Percentiles rank a stretch among this genome's conserved stretches.
These are phyloP conservation scores for Orthonyx spaldingii DNA, from an alignment of 2,113 vertebrate genomes.

Conservation along the genomic window DNA sequence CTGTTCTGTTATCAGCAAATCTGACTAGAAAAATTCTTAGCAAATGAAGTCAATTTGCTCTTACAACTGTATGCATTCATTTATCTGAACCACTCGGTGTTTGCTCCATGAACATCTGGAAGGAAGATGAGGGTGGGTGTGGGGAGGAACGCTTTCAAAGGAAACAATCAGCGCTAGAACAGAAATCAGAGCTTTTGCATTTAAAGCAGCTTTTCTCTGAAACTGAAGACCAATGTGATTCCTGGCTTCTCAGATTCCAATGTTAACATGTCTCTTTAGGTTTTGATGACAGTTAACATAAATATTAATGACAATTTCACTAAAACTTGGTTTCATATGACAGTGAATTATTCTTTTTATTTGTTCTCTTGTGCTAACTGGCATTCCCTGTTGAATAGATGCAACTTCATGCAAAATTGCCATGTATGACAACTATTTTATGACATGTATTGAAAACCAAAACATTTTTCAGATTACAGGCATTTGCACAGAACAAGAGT, in stretches of 20 bases:
- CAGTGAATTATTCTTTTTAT: conserved; percentile 28
- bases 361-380: background rate
- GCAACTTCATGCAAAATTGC: conserved; percentile 14
- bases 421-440: background rate
- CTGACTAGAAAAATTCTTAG: background rate
- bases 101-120: conserved; percentile 67
- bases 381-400: background rate
- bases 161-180: conserved; percentile 36
- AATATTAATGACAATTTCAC: conserved; percentile 65
- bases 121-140: conserved; percentile 46
- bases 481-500: background rate
- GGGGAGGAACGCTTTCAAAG: conserved; percentile 40
- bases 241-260: background rate
- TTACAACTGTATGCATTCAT: conserved; percentile 24
- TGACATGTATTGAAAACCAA: conserved; percentile 7
- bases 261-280: conserved; percentile 38
- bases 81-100: conserved; percentile 11
- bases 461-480: conserved; percentile 8
- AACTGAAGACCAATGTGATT: conserved; percentile 28
- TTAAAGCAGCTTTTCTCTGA: conserved; percentile 50
- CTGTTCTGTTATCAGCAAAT: conserved; percentile 13
- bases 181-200: conserved; percentile 56
- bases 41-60: conserved; percentile 24
- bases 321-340: conserved; percentile 40
- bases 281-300: conserved; percentile 46